Percentiles rank a stretch among this genome's conserved stretches.
Conservation (phyloP, 2,888 invertebrate species). For the Ormyrus thymus region DNA sequence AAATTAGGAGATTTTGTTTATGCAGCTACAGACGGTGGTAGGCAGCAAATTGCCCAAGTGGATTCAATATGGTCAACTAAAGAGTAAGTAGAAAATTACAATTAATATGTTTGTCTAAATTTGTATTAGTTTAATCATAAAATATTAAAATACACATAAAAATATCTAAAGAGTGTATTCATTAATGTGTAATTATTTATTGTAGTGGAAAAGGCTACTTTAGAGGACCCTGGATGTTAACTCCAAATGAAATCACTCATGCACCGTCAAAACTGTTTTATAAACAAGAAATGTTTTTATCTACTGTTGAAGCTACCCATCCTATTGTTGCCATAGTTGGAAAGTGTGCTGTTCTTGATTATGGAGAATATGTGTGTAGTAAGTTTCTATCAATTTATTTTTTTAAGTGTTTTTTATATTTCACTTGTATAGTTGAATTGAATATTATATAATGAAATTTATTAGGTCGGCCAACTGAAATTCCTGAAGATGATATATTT, state of each 20-base stretch:
- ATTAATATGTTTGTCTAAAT: background rate
- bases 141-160: background rate
- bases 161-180: slow-evolving; percentile 29
- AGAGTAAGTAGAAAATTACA: slow-evolving; percentile 79
- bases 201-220: slow-evolving; percentile 91
- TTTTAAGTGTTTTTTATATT: slow-evolving; percentile 4
- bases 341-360: slow-evolving; percentile 92
- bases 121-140: slow-evolving; percentile 27
- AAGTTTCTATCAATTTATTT: slow-evolving; percentile 73
- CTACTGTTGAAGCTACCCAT: slow-evolving; percentile 93
- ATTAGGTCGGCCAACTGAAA: slow-evolving; percentile 94
- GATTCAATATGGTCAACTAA: slow-evolving; percentile 96
- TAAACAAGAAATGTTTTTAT: slow-evolving; percentile 94
- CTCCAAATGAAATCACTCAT: slow-evolving; percentile 91
- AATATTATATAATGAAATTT: slow-evolving; percentile 22
- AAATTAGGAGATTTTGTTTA: slow-evolving; percentile 97
- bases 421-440: background rate
- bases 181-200: slow-evolving; percentile 45
- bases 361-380: slow-evolving; percentile 92
- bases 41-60: slow-evolving; percentile 94
- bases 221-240: slow-evolving; percentile 94
- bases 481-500: slow-evolving; percentile 92
- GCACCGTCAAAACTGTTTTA: slow-evolving; percentile 89
- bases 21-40: slow-evolving; percentile 92
- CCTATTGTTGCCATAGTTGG: slow-evolving; percentile 93